A percentile compares a stretch with the other conserved stretches of the same genome.
Conservation (phyloP, 2,888 invertebrate genomes). For the Eupithecia dodoneata region DNA sequence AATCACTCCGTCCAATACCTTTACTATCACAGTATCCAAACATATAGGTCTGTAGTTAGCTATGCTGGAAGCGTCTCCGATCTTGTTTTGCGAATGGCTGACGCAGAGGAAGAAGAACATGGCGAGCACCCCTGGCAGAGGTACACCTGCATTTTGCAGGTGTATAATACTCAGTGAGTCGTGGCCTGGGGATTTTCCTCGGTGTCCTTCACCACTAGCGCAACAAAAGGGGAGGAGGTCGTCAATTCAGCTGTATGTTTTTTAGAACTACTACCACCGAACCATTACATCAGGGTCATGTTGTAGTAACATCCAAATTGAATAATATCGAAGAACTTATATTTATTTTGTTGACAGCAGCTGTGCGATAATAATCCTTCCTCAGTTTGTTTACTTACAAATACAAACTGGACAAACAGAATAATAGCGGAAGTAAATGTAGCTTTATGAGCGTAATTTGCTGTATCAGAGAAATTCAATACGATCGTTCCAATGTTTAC, state of each 20-base stretch:
- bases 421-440: conserved; percentile 25
- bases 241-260: neutral
- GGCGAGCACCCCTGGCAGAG: too few species aligned
- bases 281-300: neutral
- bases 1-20: too few species aligned
- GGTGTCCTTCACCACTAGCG: too few species aligned
- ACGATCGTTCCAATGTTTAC: conserved; percentile 22
- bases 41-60: too few species aligned
- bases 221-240: neutral
- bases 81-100: too few species aligned
- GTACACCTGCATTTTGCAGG: too few species aligned
- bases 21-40: too few species aligned
- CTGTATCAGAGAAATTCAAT: conserved; percentile 37
- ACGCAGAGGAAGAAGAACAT: too few species aligned
- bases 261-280: neutral
- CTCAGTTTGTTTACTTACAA: conserved; percentile 19
- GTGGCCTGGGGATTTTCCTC: too few species aligned
- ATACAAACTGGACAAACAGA: conserved; percentile 14
- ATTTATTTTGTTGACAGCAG: neutral
- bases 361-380: neutral
- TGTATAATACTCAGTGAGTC: too few species aligned
- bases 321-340: neutral
- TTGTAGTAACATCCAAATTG: neutral
- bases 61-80: too few species aligned
- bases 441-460: conserved; percentile 24